Conservation (phyloP, 2,113 vertebrate species). For the Carlito syrichta region DNA sequence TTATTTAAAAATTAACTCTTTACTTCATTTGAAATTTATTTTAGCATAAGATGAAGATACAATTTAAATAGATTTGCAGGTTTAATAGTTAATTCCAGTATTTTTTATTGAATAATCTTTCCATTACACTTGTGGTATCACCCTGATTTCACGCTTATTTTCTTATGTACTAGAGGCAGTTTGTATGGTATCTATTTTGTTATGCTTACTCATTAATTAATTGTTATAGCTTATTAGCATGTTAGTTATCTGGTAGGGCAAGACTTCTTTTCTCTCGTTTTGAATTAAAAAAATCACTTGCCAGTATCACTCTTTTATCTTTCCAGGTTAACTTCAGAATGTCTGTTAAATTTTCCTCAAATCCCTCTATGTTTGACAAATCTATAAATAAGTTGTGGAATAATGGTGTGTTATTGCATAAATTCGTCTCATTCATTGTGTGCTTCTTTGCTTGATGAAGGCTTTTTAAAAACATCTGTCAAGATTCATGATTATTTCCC, state of each 20-base stretch:
- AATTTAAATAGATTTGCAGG: neutral
- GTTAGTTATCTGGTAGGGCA: conserved; percentile 39
- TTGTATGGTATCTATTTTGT: conserved; percentile 11
- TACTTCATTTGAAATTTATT: neutral
- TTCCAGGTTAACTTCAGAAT: conserved; percentile 47
- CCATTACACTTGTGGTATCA: neutral
- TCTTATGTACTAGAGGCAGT: neutral
- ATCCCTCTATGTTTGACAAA: conserved; percentile 25
- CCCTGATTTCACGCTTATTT: neutral
- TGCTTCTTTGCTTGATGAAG: neutral
- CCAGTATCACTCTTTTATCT: neutral
- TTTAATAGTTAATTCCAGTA: neutral
- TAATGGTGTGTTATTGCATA: neutral
- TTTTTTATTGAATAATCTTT: neutral
- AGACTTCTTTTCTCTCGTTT: neutral
- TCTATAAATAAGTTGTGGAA: conserved; percentile 45
- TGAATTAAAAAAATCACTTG: conserved; percentile 30
- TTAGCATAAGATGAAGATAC: neutral
- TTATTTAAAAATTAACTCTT: neutral
- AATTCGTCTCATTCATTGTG: neutral
- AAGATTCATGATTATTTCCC: neutral
- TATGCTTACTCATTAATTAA: conserved; percentile 42
- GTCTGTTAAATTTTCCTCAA: conserved; percentile 29
- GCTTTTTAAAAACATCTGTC: neutral
- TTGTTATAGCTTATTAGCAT: conserved; percentile 18